Evolutionary conservation across 2,113 vertebrate genomes (phyloP), one percentile per base, ranked within the genome.

Genomic region (Tiliqua scincoides): DNA sequence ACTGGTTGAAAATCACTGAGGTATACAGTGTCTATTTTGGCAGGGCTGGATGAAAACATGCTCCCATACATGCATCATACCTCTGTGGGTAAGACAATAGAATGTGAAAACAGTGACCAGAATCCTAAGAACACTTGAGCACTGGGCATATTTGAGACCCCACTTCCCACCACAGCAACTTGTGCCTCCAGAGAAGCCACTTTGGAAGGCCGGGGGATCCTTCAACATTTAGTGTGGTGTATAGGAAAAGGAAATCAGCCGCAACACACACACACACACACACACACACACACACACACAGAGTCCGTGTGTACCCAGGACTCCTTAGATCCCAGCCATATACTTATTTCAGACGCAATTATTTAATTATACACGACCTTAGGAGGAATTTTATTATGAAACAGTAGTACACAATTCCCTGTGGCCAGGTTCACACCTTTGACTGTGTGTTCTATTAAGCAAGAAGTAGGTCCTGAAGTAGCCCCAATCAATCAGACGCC

Each of bases 321-420:
- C 40, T 43, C 43, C 17, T 52, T 52, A 27, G 73, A 72, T 57
- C 0, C 0, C 6, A 14, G 0, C 35, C 1, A 0, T 37, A 3
- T 1, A 1, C 1, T 77, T 68, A 18, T 1, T 1, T 25, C 67
- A 27, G 3, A 32, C 17, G 23, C 71, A 40, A 72, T 48, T 43
- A 14, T 74, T 25, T 74, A 40, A 73, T 73, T 73, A 73, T 40
- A 21, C 71, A 73, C 37, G 25, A 17, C 23, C 37, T 17, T 73
- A 73, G 67, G 3, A 40, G 37, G 35, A 73, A 40, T 11, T 73
- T 21, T 23, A 43, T 15, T 23, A 48, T 21, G 67, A 11, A 48
- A 8, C 43, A 48, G 8, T 48, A 48, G 43, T 48, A 48, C 43
- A 8, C 8, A 32, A 23, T 59, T n/a, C 62, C 20, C 35, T 32